Base-by-base conservation (phyloP, 2,888 invertebrate genomes). In the Plusia festucae region DNA sequence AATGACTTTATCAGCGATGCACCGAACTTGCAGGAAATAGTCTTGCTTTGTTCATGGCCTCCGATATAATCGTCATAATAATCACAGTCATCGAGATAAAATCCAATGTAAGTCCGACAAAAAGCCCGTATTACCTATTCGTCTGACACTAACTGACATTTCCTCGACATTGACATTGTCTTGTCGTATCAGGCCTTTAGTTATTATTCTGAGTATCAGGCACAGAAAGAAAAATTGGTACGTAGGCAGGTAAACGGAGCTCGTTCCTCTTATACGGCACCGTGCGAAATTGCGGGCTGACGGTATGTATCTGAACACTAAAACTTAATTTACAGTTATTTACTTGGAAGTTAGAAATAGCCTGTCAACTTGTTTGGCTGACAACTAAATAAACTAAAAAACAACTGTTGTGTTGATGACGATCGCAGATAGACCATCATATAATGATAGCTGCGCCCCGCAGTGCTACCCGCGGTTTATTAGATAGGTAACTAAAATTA, bases 161-260 rank as follows among this genome's bases (percentile, higher is more conserved):
- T 79, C 75, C 77, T 77, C 73, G 82, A 82, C 77, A 77, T 69
- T 81, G 79, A 73, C 70, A 73, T 62, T 76, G 68, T 75, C 66
- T 74, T 73, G 60, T 76, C n/a, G 24, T 68, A 60, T 63, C 68
- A 72, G 72, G 62, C 62, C n/a, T n/a, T n/a, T n/a, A n/a, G n/a
- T n/a, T n/a, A n/a, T n/a, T n/a, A n/a, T n/a, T n/a, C n/a, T n/a
- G n/a, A n/a, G 24, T 68, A 60, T 63, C 68, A 72, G 72, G 62
- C 62, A 55, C 40, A 60, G 15, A 49, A 53, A 71, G 65, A 73
- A 70, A 68, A 63, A 24, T 24, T 63, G 13, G 34, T n/a, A n/a
- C n/a, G 34, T 49, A 49, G 11, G 20, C 20, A 49, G 46, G 20
- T 24, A 53, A 61, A 53, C 67, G 58, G 73, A 68, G 73, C 76